A percentile compares a stretch with the other conserved stretches of the same genome.
Conservation (phyloP, 2,888 invertebrate species). For the Dryadula phaetusa region DNA sequence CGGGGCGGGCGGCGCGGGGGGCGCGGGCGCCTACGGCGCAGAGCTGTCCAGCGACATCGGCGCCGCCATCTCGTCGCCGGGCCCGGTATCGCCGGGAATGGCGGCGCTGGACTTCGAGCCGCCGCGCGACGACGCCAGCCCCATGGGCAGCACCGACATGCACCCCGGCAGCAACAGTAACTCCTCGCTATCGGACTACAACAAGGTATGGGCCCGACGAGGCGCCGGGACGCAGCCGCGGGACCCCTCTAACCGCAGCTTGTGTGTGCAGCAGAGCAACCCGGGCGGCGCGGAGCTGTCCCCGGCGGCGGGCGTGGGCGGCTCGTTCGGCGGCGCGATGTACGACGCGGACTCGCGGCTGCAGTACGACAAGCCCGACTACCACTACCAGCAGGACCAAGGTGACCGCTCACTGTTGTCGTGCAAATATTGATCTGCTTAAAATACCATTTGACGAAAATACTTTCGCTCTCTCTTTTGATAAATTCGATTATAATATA, state of each 20-base stretch:
- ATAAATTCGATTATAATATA: too few species aligned
- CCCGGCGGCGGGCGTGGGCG: constrained; percentile 53
- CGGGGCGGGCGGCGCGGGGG: constrained; percentile 49
- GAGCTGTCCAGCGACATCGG: constrained; percentile 91
- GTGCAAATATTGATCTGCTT: too few species aligned
- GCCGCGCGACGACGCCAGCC: constrained; percentile 64
- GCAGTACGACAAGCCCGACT: constrained; percentile 50
- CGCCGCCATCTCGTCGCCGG: constrained; percentile 90
- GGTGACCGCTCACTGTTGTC: too few species aligned
- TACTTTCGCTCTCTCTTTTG: too few species aligned
- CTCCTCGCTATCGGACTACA: constrained; percentile 70
- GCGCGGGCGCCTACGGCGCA: constrained; percentile 80
- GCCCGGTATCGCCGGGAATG: constrained; percentile 87
- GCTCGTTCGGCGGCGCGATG: constrained; percentile 56
- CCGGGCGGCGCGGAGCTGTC: constrained; percentile 58
- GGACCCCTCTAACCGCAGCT: too few species aligned
- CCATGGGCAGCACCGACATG: constrained; percentile 61
- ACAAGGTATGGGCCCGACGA: constrained; percentile 60
- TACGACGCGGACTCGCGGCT: constrained; percentile 61
- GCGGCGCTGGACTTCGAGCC: constrained; percentile 91
- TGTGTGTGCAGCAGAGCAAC: constrained; percentile 42
- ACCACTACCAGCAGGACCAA: constrained; percentile 66
- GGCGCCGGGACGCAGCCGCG: too few species aligned
- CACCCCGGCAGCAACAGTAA: constrained; percentile 62
- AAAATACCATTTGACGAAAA: too few species aligned